phyloP scores from a whole-genome alignment of 2,113 vertebrate species.

The Panurus biarmicus region DNA sequence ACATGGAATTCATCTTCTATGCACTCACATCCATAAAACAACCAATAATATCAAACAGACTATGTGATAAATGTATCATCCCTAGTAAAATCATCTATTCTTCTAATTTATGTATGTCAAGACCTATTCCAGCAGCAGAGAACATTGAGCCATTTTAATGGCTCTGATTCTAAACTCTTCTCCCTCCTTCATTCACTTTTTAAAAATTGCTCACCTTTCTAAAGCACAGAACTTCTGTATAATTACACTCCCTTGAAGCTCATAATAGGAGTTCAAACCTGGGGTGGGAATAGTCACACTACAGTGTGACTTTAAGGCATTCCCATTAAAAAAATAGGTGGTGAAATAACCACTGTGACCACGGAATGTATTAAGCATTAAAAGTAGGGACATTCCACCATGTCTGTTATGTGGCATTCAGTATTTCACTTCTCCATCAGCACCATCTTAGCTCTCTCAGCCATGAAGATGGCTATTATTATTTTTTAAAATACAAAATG shows the following conservation, averaged over 20 bases:
- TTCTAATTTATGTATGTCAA: background rate
- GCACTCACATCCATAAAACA: background rate
- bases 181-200: background rate
- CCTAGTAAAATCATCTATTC: background rate
- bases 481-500: background rate
- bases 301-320: background rate
- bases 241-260: background rate
- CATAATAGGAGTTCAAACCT: background rate
- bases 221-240: background rate
- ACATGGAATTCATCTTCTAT: background rate
- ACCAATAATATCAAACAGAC: background rate
- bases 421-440: background rate
- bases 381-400: background rate
- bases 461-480: background rate
- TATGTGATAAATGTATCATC: background rate
- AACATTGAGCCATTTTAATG: background rate
- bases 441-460: background rate
- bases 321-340: background rate
- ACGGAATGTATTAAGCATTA: background rate
- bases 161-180: background rate
- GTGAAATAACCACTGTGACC: background rate
- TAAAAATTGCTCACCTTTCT: background rate
- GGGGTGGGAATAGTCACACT: background rate
- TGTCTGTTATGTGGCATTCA: background rate
- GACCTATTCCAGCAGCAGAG: background rate